A percentile compares a stretch with the other conserved stretches of the same genome.
phyloP scores from a whole-genome alignment of 2,888 invertebrate genomes.

The Deroplatys truncata region DNA sequence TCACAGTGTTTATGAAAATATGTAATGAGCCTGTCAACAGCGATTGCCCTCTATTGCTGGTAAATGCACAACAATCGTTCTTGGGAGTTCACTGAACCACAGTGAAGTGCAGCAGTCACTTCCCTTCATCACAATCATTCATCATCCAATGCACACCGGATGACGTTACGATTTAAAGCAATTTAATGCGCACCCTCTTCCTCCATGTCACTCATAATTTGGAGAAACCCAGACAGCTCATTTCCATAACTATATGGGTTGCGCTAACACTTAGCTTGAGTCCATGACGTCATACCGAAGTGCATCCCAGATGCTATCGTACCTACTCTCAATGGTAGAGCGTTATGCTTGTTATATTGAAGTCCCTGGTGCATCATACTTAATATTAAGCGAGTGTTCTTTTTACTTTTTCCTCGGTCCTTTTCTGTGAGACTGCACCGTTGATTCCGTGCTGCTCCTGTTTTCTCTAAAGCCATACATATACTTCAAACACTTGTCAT shows the following conservation, averaged over 20 bases:
- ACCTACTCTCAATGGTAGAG: no score
- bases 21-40: background rate
- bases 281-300: background rate
- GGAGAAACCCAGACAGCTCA: background rate
- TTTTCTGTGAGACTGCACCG: no score
- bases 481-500: no score
- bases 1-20: no score
- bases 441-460: no score
- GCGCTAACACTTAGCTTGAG: no score
- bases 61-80: background rate
- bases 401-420: no score
- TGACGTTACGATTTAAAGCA: background rate
- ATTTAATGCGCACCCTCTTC: background rate
- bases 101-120: background rate
- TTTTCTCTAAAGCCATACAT: no score
- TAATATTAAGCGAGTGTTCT: no score
- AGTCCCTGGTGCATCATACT: no score
- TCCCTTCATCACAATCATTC: no score
- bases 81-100: background rate
- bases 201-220: background rate
- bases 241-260: background rate
- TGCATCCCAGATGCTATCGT: background rate
- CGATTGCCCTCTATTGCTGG: background rate
- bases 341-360: no score
- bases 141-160: background rate